phyloP scores from a whole-genome alignment of 2,113 vertebrate species.

The Monopterus albus region DNA sequence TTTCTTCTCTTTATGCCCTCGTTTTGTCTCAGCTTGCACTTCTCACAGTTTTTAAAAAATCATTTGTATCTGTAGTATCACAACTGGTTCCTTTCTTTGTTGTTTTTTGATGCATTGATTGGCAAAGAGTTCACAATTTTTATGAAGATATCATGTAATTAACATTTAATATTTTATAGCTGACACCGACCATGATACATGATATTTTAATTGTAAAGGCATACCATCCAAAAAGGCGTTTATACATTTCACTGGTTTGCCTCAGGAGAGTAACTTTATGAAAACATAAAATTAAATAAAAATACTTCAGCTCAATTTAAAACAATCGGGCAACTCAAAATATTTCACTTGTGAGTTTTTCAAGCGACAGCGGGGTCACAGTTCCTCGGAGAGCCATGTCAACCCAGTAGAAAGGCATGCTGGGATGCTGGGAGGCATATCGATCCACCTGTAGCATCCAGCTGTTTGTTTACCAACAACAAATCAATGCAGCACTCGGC shows the following conservation, averaged over 20 bases:
- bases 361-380: conserved; percentile 47
- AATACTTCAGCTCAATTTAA: conserved; percentile 42
- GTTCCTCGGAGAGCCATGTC: conserved; percentile 58
- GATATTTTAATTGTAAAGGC: not conserved
- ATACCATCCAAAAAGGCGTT: not conserved
- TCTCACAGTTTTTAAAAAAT: conserved; percentile 29
- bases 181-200: conserved; percentile 8
- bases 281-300: too few relatives aligned
- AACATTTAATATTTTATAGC: not conserved
- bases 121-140: not conserved
- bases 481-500: conserved; percentile 81
- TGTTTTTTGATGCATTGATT: not conserved
- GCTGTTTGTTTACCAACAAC: conserved; percentile 86
- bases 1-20: conserved; percentile 50
- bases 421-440: conserved; percentile 75
- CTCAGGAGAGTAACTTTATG: conserved; percentile 7
- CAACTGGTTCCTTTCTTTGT: conserved; percentile 1
- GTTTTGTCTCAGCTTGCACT: conserved; percentile 23
- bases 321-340: conserved; percentile 26
- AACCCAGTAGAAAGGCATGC: conserved; percentile 69
- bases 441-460: conserved; percentile 81
- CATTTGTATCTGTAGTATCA: not conserved
- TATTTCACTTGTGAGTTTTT: conserved; percentile 53
- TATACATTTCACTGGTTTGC: not conserved
- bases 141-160: not conserved